Percentiles rank a stretch among this genome's conserved stretches.
Conservation (phyloP, 2,888 invertebrate genomes). For the Elysia crispata region DNA sequence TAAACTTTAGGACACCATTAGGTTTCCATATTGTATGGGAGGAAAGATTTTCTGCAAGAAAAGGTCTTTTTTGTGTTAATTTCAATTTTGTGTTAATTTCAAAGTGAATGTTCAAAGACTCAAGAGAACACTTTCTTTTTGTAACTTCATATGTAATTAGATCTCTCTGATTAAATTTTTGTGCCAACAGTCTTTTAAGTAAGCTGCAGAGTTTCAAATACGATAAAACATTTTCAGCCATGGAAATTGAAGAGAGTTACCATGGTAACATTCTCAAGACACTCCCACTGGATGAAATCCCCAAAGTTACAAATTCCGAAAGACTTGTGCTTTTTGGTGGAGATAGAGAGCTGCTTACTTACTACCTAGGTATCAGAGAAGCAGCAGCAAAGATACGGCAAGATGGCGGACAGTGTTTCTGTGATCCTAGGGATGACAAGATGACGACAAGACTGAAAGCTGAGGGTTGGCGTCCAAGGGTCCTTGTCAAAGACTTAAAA, state of each 20-base stretch:
- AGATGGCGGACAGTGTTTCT: neutral
- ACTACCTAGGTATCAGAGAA: conserved; percentile 31
- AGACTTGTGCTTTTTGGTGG: conserved; percentile 2
- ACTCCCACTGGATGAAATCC: too few species aligned
- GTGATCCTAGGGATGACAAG: conserved; percentile 30
- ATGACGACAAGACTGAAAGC: conserved; percentile 24
- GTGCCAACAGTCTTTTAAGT: neutral
- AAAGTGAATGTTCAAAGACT: too few species aligned
- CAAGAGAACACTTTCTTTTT: too few species aligned
- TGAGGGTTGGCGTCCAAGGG: conserved; percentile 18
- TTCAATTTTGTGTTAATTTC: too few species aligned
- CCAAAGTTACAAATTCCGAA: neutral
- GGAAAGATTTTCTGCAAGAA: too few species aligned
- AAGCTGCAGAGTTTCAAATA: too few species aligned
- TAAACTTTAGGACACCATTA: too few species aligned
- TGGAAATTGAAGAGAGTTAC: too few species aligned
- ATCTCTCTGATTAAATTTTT: neutral
- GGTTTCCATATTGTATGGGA: too few species aligned
- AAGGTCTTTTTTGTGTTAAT: too few species aligned
- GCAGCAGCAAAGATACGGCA: neutral
- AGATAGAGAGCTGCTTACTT: neutral
- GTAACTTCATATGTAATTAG: neutral
- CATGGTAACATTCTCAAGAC: too few species aligned
- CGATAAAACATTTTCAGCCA: too few species aligned
- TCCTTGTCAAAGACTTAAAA: neutral